Conservation (phyloP, 2,888 invertebrate genomes). For the Omphaloscelis lunosa region DNA sequence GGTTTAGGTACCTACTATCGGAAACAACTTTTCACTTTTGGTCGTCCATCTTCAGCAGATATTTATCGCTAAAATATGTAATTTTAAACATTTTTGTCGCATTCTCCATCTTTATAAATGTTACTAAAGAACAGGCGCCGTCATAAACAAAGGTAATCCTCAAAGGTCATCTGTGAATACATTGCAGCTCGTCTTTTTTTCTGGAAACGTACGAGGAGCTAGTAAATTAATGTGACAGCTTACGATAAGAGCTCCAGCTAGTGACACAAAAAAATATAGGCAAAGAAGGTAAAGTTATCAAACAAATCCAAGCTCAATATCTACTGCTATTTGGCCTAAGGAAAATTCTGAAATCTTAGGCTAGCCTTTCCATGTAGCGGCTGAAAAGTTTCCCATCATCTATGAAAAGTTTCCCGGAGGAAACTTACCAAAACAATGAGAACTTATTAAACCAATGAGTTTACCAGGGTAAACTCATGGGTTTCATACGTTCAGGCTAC, state of each 20-base stretch:
- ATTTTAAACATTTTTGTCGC: neutral
- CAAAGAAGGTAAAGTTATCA: slow-evolving; percentile 10
- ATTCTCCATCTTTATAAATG: slow-evolving; percentile 30
- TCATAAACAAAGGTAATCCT: slow-evolving; percentile 42
- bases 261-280: neutral
- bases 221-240: slow-evolving; percentile 37
- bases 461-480: too few relatives aligned
- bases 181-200: slow-evolving; percentile 27
- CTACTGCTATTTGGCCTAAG: neutral
- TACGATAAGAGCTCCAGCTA: slow-evolving; percentile 33
- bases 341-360: neutral
- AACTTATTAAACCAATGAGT: too few relatives aligned
- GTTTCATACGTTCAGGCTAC: too few relatives aligned
- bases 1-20: neutral
- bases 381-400: too few relatives aligned
- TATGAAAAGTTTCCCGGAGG: too few relatives aligned
- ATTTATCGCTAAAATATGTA: neutral
- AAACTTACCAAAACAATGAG: too few relatives aligned
- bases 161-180: slow-evolving; percentile 52
- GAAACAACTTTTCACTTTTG: too few relatives aligned
- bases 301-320: neutral
- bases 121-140: slow-evolving; percentile 19
- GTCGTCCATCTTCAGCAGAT: neutral
- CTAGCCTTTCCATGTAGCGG: neutral
- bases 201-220: slow-evolving; percentile 16